These are phyloP conservation scores for Cepaea hortensis DNA, from an alignment of 2,888 invertebrate species.

Conservation along the genomic window DNA sequence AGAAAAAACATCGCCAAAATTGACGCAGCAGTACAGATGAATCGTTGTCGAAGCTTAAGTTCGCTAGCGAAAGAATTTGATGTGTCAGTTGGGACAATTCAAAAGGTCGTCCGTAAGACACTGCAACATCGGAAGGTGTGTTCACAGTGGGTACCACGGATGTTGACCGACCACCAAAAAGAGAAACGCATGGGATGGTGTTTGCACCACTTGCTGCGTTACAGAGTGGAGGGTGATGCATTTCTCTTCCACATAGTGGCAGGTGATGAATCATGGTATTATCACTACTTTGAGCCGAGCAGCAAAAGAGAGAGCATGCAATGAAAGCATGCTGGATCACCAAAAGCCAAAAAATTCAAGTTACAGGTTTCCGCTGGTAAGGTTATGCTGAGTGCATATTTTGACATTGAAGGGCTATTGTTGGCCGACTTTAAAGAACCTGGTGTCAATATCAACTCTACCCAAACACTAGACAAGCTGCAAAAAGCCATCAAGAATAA, in stretches of 20 bases:
- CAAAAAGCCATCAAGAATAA: too few species aligned
- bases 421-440: background rate
- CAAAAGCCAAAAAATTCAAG: background rate
- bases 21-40: too few species aligned
- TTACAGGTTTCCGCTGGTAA: background rate
- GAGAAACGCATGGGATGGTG: background rate
- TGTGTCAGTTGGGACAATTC: too few species aligned
- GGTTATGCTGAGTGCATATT: background rate
- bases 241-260: background rate
- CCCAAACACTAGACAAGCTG: background rate
- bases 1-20: too few species aligned
- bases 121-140: too few species aligned
- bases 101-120: too few species aligned
- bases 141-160: too few species aligned
- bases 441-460: background rate
- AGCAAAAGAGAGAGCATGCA: background rate
- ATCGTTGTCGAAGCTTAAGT: too few species aligned
- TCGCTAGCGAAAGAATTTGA: too few species aligned
- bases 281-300: background rate
- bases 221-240: conserved; percentile 6
- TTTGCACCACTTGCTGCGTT: conserved; percentile 5
- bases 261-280: background rate
- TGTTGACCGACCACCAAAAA: too few species aligned
- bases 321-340: background rate
- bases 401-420: background rate